Evolutionary conservation across 1,140 invertebrate genomes (phyloP).

Genomic region (Choristoneura fumiferana): DNA sequence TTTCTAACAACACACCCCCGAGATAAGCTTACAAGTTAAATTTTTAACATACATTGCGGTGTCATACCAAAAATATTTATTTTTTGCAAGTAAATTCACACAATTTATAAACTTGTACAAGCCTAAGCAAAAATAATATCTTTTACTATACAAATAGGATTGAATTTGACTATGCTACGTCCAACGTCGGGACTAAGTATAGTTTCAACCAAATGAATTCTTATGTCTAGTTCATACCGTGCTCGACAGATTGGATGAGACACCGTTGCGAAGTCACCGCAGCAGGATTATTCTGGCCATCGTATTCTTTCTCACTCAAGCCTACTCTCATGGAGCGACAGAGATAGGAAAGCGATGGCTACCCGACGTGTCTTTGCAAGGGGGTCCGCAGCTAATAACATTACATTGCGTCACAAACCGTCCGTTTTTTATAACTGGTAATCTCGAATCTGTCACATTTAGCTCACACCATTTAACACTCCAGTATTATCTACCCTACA

Average conservation of each 20-base stretch:
- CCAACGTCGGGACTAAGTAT: conserved; percentile 31
- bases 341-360: neutral
- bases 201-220: conserved; percentile 25
- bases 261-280: conserved; percentile 1
- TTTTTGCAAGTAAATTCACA: conserved; percentile 66
- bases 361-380: neutral
- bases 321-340: neutral
- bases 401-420: conserved; percentile 46
- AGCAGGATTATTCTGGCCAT: neutral
- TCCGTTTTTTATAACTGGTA: neutral
- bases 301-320: neutral
- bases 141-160: conserved; percentile 59
- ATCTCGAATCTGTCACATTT: conserved; percentile 13
- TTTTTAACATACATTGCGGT: conserved; percentile 55
- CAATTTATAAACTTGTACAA: conserved; percentile 49
- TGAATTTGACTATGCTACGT: conserved; percentile 53
- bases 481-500: conserved; percentile 44
- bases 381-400: conserved; percentile 28
- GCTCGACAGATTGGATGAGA: conserved; percentile 33
- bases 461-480: conserved; percentile 26
- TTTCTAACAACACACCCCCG: conserved; percentile 34
- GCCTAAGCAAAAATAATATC: conserved; percentile 76
- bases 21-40: conserved; percentile 56
- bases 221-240: conserved; percentile 50
- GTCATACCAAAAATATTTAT: conserved; percentile 70